Evolutionary conservation across 2,113 vertebrate genomes (phyloP).

Genomic region (Pagrus major): DNA sequence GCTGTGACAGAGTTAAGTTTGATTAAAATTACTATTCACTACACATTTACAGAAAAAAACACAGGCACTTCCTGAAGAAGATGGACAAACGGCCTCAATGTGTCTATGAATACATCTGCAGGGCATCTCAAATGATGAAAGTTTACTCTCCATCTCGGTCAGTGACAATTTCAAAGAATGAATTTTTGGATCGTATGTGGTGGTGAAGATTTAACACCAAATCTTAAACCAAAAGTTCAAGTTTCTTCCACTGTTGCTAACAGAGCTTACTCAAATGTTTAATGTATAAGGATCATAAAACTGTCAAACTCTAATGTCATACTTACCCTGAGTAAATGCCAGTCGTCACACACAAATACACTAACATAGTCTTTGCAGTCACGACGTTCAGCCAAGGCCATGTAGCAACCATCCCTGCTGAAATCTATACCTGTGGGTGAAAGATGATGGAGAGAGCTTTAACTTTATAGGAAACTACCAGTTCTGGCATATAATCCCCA

Average conservation of each 20-base stretch:
- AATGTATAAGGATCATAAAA: background rate
- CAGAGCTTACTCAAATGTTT: background rate
- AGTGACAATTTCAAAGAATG: background rate
- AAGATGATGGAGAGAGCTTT: background rate
- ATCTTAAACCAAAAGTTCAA: background rate
- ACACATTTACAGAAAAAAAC: background rate
- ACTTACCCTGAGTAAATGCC: constrained; percentile 96
- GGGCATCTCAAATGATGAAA: background rate
- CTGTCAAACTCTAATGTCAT: background rate
- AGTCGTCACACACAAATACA: constrained; percentile 95
- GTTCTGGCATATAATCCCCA: background rate
- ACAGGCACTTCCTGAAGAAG: too few relatives aligned
- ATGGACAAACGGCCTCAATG: too few relatives aligned
- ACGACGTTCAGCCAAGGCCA: constrained; percentile 94
- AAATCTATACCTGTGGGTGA: constrained; percentile 89
- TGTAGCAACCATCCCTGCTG: constrained; percentile 91
- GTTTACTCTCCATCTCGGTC: background rate
- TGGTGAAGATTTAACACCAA: background rate
- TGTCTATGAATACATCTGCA: background rate
- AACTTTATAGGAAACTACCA: constrained; percentile 3
- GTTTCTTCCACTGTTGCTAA: background rate
- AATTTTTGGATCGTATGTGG: background rate
- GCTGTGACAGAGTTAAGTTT: constrained; percentile 78
- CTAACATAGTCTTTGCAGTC: constrained; percentile 97
- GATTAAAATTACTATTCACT: background rate